phyloP scores from a whole-genome alignment of 2,797 vertebrate species.

The Mormyrus proboscirostris region DNA sequence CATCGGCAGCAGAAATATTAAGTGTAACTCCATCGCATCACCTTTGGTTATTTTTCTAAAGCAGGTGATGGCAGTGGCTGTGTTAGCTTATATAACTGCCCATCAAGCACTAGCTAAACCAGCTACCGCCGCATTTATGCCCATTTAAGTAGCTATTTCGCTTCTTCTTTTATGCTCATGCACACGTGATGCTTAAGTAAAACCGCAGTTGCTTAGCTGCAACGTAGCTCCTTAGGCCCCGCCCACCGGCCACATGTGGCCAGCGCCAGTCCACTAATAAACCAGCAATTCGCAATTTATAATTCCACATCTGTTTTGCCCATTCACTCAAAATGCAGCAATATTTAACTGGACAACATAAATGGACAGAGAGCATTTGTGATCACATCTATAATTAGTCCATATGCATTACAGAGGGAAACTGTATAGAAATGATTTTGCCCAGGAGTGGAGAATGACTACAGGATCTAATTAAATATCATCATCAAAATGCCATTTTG shows the following conservation, averaged over 20 bases:
- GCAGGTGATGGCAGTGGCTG: background rate
- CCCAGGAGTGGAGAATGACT: background rate
- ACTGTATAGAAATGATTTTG: background rate
- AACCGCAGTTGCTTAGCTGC: background rate
- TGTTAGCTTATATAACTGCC: background rate
- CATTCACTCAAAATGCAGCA: background rate
- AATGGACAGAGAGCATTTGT: background rate
- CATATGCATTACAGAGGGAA: background rate
- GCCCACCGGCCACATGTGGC: background rate
- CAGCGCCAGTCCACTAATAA: background rate
- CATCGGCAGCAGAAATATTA: background rate
- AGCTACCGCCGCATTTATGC: background rate
- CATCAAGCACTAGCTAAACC: background rate
- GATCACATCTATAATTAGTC: background rate
- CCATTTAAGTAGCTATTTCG: background rate
- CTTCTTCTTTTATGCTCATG: background rate
- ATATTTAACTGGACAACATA: slow-evolving; percentile 1
- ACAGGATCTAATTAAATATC: background rate
- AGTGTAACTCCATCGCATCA: background rate
- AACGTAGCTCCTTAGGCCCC: background rate
- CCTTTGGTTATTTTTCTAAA: slow-evolving; percentile 8
- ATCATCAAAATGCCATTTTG: slow-evolving; percentile 1
- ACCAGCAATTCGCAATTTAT: background rate
- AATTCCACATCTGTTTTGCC: background rate
- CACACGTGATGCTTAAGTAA: background rate